Evolutionary conservation across 2,113 vertebrate species (phyloP).

Genomic region (Platanista minor): DNA sequence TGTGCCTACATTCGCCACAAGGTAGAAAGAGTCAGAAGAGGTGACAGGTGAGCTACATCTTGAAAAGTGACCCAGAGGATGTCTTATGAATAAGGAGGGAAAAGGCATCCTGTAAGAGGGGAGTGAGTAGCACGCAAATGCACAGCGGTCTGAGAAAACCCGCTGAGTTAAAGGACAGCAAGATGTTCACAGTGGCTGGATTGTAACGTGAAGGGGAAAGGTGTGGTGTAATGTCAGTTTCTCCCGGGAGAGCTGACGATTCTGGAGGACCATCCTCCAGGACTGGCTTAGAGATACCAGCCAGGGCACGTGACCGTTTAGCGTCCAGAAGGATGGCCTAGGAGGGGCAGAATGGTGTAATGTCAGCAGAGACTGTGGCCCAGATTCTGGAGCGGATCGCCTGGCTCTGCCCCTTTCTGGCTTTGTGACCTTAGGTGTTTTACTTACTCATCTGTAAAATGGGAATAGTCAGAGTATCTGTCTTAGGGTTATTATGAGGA

Average conservation of each 20-base stretch:
- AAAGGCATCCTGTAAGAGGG: neutral
- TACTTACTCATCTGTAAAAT: neutral
- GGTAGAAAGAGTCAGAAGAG: neutral
- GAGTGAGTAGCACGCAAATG: neutral
- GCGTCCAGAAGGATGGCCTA: neutral
- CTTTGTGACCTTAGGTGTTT: neutral
- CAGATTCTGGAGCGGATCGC: neutral
- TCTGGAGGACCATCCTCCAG: neutral
- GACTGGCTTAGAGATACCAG: neutral
- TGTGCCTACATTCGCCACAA: neutral
- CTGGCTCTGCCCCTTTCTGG: neutral
- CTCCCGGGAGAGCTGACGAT: neutral
- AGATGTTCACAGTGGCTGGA: neutral
- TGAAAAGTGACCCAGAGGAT: neutral
- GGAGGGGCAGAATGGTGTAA: fast-evolving
- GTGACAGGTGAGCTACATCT: neutral
- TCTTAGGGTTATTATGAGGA: neutral
- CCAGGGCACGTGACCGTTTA: fast-evolving
- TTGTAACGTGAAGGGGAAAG: fast-evolving
- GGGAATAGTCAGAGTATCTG: neutral
- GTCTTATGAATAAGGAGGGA: neutral
- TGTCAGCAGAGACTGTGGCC: neutral
- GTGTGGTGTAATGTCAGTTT: fast-evolving
- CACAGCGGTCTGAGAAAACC: neutral
- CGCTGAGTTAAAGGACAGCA: neutral